Conservation (phyloP, 2,797 vertebrate genomes). For the Botia almorhae region DNA sequence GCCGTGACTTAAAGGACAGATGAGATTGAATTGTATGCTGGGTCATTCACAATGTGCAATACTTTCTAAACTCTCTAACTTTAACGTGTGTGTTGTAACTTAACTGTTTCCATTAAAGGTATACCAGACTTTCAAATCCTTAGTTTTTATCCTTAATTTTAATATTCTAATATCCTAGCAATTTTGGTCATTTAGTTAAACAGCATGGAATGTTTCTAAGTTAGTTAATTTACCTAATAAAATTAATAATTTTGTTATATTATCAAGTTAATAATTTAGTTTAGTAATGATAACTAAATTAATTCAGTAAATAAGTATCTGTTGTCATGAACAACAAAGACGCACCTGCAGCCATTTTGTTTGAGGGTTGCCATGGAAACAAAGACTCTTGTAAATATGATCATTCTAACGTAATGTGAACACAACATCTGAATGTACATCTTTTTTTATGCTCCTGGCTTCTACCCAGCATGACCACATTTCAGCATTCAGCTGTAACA, state of each 20-base stretch:
- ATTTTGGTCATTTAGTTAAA: no score
- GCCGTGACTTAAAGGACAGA: not conserved
- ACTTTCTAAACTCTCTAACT: no score
- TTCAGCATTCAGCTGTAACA: slow-evolving; percentile 3
- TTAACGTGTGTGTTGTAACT: no score
- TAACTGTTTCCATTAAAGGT: no score
- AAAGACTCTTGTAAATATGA: slow-evolving; percentile 10
- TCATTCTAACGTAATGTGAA: not conserved
- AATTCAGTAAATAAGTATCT: not conserved
- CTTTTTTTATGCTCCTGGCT: slow-evolving; percentile 11
- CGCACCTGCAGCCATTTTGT: not conserved
- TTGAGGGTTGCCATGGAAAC: slow-evolving; percentile 30
- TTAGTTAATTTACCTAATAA: no score
- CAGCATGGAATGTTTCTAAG: no score
- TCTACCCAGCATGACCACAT: not conserved
- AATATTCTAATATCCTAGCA: no score
- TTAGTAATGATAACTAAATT: not conserved
- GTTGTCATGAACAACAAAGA: not conserved
- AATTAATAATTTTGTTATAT: no score
- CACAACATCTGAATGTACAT: slow-evolving; percentile 27
- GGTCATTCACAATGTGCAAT: not conserved
- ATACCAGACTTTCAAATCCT: no score
- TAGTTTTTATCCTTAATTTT: no score
- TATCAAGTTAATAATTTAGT: no score
- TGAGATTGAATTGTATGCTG: not conserved